Conservation (phyloP, 2,113 vertebrate genomes). For the Chionodraco myersi region DNA sequence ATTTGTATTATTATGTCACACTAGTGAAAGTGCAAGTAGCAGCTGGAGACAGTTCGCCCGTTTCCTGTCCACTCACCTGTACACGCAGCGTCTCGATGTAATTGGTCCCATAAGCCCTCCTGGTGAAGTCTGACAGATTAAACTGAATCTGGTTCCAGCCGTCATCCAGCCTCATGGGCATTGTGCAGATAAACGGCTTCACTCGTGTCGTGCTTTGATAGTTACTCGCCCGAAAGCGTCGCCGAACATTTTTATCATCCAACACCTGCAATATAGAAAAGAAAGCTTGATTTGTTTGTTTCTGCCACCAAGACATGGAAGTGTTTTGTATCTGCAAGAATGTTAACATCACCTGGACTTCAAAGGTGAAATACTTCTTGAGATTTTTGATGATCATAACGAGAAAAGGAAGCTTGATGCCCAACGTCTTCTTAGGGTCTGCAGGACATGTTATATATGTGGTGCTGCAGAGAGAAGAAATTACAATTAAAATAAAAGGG, state of each 20-base stretch:
- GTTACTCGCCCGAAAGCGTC: conserved; percentile 95
- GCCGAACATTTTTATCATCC: conserved; percentile 96
- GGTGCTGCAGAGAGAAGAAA: conserved; percentile 83
- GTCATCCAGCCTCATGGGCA: conserved; percentile 96
- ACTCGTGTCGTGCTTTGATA: conserved; percentile 97
- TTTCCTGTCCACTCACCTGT: conserved; percentile 83
- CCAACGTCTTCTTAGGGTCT: conserved; percentile 96
- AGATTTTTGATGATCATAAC: conserved; percentile 99
- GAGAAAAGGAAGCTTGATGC: conserved; percentile 95
- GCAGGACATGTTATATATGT: conserved; percentile 98
- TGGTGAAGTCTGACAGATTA: conserved; percentile 95
- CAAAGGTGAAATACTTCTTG: conserved; percentile 98
- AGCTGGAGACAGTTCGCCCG: neutral
- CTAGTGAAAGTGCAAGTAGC: neutral
- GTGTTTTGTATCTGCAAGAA: neutral
- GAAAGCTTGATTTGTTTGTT: neutral
- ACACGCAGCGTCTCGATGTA: conserved; percentile 96
- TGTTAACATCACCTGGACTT: conserved; percentile 90
- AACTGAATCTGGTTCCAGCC: conserved; percentile 99
- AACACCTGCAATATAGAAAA: conserved; percentile 84
- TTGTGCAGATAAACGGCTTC: conserved; percentile 98
- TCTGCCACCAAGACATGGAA: neutral
- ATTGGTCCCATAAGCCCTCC: conserved; percentile 94
- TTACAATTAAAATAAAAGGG: neutral
- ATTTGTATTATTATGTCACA: neutral